A percentile compares a stretch with the other conserved stretches of the same genome.
Evolutionary conservation across 2,113 vertebrate species (phyloP).

Genomic region (Neolamprologus kungweensis): DNA sequence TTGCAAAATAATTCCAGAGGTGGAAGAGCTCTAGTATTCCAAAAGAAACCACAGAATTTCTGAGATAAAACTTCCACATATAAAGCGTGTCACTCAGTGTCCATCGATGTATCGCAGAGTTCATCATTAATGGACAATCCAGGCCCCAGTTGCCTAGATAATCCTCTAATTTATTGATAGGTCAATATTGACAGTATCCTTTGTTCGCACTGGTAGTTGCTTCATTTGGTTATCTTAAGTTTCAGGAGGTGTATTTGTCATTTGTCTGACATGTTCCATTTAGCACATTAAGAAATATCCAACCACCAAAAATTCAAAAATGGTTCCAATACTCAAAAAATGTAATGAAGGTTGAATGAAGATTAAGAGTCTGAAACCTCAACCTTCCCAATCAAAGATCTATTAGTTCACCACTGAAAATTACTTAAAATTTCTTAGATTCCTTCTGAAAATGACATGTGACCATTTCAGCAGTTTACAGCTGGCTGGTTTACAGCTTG

Average conservation of each 20-base stretch:
- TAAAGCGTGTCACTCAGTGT: background rate
- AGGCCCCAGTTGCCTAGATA: background rate
- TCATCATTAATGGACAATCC: background rate
- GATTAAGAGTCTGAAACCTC: background rate
- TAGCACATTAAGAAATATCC: background rate
- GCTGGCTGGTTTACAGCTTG: background rate
- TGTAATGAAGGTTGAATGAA: background rate
- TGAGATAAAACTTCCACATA: background rate
- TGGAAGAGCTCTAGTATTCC: background rate
- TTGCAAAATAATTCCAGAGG: background rate
- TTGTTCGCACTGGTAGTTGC: background rate
- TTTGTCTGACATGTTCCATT: background rate
- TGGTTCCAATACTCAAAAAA: background rate
- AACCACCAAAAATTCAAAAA: background rate
- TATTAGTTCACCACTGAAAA: background rate
- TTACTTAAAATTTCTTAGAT: background rate
- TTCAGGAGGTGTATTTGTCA: background rate
- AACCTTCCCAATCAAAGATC: background rate
- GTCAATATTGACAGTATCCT: background rate
- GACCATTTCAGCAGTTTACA: background rate
- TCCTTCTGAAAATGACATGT: background rate
- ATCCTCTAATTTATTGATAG: background rate
- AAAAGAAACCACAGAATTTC: background rate
- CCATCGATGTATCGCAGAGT: background rate
- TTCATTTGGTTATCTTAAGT: background rate